A percentile compares a stretch with the other conserved stretches of the same genome.
These are phyloP conservation scores for Melinopterus prodromus DNA, from an alignment of 2,888 invertebrate species.

Conservation along the genomic window DNA sequence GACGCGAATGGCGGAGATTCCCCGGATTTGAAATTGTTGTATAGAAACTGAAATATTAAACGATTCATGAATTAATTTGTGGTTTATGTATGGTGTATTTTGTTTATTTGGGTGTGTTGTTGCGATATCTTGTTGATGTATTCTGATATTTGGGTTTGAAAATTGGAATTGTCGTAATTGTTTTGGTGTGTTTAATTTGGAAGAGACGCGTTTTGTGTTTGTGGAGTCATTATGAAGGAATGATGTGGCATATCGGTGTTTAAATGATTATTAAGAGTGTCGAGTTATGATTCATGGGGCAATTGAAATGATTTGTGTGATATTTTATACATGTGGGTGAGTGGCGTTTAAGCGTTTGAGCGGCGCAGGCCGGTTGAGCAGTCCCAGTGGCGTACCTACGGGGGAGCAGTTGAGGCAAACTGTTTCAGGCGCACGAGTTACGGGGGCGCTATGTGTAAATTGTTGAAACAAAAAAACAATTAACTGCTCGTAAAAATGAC, in stretches of 20 bases:
- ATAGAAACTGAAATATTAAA: not conserved
- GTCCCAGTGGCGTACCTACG: too few relatives aligned
- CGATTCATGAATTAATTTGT: not conserved
- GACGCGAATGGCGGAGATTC: not conserved
- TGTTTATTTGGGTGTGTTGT: not conserved
- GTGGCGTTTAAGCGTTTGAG: not conserved
- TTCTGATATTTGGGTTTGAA: too few relatives aligned
- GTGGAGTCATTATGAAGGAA: not conserved
- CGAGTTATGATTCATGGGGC: not conserved
- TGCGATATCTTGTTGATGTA: too few relatives aligned
- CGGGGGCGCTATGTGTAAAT: too few relatives aligned
- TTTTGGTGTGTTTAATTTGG: too few relatives aligned
- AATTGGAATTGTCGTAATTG: too few relatives aligned
- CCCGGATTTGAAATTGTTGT: not conserved
- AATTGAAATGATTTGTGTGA: conserved; percentile 7
- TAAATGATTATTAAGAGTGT: conserved; percentile 17
- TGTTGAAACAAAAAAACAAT: too few relatives aligned
- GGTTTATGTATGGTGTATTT: not conserved
- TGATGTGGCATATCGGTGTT: conserved; percentile 8
- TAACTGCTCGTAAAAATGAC: too few relatives aligned
- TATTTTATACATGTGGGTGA: not conserved
- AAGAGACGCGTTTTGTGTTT: too few relatives aligned
- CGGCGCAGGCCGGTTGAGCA: not conserved
- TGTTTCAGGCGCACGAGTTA: too few relatives aligned
- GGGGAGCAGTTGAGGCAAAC: not conserved